These are phyloP conservation scores for Podilymbus podiceps DNA, from an alignment of 2,113 vertebrate genomes.

Conservation along the genomic window DNA sequence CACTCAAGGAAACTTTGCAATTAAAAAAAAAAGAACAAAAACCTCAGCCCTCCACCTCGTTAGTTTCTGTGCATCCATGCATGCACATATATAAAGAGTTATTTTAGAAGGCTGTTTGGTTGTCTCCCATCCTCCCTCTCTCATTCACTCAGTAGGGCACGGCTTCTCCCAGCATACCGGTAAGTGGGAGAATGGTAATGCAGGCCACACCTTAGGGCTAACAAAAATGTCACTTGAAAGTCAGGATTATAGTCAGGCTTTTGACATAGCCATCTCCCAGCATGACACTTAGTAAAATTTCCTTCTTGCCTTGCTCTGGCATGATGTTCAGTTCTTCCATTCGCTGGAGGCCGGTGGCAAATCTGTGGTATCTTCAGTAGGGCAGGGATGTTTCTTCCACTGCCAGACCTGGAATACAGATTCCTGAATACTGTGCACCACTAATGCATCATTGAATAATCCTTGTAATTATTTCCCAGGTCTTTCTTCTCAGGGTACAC, in stretches of 20 bases:
- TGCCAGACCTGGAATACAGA: not conserved
- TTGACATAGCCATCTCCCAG: not conserved
- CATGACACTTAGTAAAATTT: not conserved
- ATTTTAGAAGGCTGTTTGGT: not conserved
- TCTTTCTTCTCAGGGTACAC: not conserved
- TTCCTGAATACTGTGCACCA: not conserved
- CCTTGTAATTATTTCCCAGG: not conserved
- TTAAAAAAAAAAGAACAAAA: not conserved
- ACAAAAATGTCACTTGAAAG: not conserved
- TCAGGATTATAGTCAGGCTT: not conserved
- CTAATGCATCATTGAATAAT: not conserved
- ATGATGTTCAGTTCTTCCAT: not conserved
- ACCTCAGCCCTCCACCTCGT: not conserved
- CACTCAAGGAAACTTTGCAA: not conserved
- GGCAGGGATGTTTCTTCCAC: not conserved
- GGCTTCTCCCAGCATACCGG: not conserved
- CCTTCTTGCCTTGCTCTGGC: not conserved
- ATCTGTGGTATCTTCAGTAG: not conserved
- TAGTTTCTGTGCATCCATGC: not conserved
- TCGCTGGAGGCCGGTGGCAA: not conserved
- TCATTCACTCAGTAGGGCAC: not conserved
- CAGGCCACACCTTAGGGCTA: not conserved
- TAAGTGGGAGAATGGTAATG: not conserved
- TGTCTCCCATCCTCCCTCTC: not conserved
- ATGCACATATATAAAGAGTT: not conserved